Base-by-base conservation (phyloP, 2,888 invertebrate species). In the Urechis unicinctus region DNA sequence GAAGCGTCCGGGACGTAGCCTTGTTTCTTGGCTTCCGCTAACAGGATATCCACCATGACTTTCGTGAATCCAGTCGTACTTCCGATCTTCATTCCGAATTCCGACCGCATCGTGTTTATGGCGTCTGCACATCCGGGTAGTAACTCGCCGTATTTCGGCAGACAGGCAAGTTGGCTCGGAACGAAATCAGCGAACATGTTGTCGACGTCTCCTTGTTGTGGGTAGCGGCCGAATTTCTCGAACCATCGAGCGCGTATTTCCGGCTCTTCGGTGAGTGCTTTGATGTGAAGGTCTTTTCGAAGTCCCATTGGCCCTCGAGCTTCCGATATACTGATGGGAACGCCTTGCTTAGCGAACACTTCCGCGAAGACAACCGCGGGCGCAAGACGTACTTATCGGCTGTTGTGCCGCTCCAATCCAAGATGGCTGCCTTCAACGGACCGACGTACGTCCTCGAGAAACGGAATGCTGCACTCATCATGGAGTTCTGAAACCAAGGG, bases 271-370 rank as follows among this genome's bases (percentile, higher is more conserved):
- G 72, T 66, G 42, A 78, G 68, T 4, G 65, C 48, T 47, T 68
- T 66, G 31, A 74, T 74, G 57, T 74, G 74, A 21, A 71, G 60
- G 57, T 74, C 73, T 58, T 78, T 77, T 28, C 75, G 64, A 21
- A 76, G 63, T 24, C 79, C 79, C 77, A 78, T 79, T 1, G 78
- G 77, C n/a, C 64, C 65, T 25, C 78, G 63, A 3, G 76, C 74
- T 57, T 78, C 78, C 21, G 55, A 55, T 70, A 73, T 72, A 4
- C 63, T 56, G 45, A 74, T 71, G 1, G 72, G 70, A 0, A 64
- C 72, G 0, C 62, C 65, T 58, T 69, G 64, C 43, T 66, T 60
- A 42, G 61, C 46, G 55, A 72, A 78, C 3, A 77, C 67, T 4
- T 75, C 70, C 3, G 66, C 65, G 55, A 78, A 79, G 2, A 72